Percentiles rank a stretch among this genome's conserved stretches.
Conservation (phyloP, 2,888 invertebrate species). For the Caenorhabditis sp. region DNA sequence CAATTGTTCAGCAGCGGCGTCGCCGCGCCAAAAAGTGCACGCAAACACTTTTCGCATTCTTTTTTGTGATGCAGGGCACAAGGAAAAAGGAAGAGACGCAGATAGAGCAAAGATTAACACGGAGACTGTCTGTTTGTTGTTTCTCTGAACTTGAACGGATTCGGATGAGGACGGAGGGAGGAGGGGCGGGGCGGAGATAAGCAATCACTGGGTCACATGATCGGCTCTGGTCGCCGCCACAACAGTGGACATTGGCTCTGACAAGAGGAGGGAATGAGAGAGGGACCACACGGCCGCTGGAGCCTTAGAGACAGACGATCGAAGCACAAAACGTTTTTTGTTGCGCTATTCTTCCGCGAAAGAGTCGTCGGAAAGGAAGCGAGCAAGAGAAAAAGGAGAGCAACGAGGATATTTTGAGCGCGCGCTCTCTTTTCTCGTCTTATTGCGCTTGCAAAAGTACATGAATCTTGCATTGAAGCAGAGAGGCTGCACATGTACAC, state of each 20-base stretch:
- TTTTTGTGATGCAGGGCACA: slow-evolving; percentile 25
- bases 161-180: not conserved
- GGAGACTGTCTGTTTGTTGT: slow-evolving; percentile 43
- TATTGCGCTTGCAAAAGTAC: slow-evolving; percentile 55
- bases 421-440: slow-evolving; percentile 39
- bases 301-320: slow-evolving; percentile 39
- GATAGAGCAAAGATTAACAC: slow-evolving; percentile 54
- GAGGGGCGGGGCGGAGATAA: slow-evolving; percentile 22
- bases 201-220: slow-evolving; percentile 39
- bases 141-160: slow-evolving; percentile 51
- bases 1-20: slow-evolving; percentile 46
- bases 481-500: slow-evolving; percentile 7
- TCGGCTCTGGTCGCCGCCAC: slow-evolving; percentile 19
- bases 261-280: not conserved
- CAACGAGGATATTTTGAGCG: slow-evolving; percentile 51
- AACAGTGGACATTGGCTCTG: slow-evolving; percentile 39
- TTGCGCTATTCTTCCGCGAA: slow-evolving; percentile 54
- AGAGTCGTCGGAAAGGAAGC: slow-evolving; percentile 48
- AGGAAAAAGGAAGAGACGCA: slow-evolving; percentile 31
- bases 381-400: slow-evolving; percentile 32
- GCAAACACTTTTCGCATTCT: slow-evolving; percentile 55
- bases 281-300: slow-evolving; percentile 26
- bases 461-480: slow-evolving; percentile 46
- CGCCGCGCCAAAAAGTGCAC: slow-evolving; percentile 57
- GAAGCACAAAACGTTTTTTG: slow-evolving; percentile 57